Evolutionary conservation across 2,113 vertebrate genomes (phyloP).

Genomic region (Spermophilus dauricus): DNA sequence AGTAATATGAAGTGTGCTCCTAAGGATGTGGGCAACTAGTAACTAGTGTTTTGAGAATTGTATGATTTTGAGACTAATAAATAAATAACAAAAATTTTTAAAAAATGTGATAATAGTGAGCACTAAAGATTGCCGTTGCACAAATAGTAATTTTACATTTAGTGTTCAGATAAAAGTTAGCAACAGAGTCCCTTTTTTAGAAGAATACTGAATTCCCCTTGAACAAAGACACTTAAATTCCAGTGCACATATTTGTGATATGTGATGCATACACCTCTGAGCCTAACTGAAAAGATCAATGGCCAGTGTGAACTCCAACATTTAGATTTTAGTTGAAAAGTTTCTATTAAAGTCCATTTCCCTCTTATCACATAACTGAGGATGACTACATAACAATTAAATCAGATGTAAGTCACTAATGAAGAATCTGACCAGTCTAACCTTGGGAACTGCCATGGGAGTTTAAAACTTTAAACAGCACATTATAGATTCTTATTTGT

Average conservation of each 20-base stretch:
- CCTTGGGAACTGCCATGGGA: not conserved
- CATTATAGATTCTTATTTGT: not conserved
- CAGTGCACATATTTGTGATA: fast-evolving
- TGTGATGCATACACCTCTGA: not conserved
- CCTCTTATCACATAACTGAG: not conserved
- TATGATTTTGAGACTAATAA: not conserved
- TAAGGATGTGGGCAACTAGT: not conserved
- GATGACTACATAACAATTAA: not conserved
- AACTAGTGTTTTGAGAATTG: not conserved
- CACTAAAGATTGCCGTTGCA: not conserved
- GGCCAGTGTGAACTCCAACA: not conserved
- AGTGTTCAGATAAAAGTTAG: not conserved
- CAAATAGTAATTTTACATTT: not conserved
- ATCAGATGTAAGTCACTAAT: not conserved
- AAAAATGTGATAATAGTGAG: not conserved
- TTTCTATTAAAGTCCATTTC: too few species aligned
- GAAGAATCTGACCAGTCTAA: not conserved
- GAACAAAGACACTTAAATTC: not conserved
- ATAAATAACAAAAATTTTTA: not conserved
- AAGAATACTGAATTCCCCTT: not conserved
- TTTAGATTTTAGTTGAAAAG: not conserved
- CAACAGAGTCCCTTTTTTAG: not conserved
- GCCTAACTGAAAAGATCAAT: not conserved
- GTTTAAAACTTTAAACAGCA: not conserved
- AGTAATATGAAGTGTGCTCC: not conserved